phyloP scores from a whole-genome alignment of 2,888 invertebrate genomes.

The Dicyrtoma fusca region DNA sequence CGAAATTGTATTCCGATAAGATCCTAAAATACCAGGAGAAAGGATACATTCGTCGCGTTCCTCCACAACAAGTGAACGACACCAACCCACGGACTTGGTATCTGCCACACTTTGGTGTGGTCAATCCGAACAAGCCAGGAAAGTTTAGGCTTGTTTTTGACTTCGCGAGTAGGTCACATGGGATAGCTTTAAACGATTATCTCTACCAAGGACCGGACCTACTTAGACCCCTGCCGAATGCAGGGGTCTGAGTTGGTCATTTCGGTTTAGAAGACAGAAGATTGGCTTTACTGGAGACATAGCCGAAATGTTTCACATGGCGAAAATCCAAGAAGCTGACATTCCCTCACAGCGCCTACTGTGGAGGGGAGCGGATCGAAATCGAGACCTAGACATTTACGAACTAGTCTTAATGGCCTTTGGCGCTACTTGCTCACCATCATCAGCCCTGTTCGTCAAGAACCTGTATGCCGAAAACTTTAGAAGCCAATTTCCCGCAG shows the following conservation, averaged over 20 bases:
- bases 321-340: neutral
- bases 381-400: neutral
- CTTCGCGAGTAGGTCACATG: conserved; percentile 27
- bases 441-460: conserved; percentile 35
- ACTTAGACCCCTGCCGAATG: conserved; percentile 5
- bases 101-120: too few relatives aligned
- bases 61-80: conserved; percentile 28
- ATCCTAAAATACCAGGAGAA: conserved; percentile 39
- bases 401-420: too few relatives aligned
- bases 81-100: too few relatives aligned
- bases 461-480: conserved; percentile 37
- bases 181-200: conserved; percentile 31
- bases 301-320: conserved; percentile 8
- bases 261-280: neutral
- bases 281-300: conserved; percentile 4
- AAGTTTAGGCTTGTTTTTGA: too few relatives aligned
- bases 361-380: neutral
- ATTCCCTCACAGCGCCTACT: neutral
- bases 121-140: conserved; percentile 37
- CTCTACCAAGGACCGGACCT: conserved; percentile 37
- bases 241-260: neutral
- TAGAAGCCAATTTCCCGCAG: conserved; percentile 25
- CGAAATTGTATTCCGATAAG: conserved; percentile 28
- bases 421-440: conserved; percentile 42
- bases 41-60: conserved; percentile 40